Percentiles rank a stretch among this genome's conserved stretches.
phyloP scores from a whole-genome alignment of 2,797 vertebrate genomes.

The Pitangus sulphuratus region DNA sequence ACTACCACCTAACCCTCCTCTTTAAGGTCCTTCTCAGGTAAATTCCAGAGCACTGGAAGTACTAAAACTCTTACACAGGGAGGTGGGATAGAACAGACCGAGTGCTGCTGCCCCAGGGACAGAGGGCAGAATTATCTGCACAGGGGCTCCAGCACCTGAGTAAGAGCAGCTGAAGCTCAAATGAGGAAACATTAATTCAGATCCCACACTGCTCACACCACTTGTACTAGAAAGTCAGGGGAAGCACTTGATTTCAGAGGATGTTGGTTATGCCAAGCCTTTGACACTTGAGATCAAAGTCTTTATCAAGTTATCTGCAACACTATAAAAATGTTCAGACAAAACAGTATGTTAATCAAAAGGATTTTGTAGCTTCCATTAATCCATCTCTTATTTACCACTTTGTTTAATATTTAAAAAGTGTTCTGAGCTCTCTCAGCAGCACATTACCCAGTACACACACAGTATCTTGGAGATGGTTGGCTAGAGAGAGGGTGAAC shows the following conservation, averaged over 20 bases:
- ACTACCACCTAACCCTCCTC: not conserved
- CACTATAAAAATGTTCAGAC: not conserved
- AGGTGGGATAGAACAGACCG: rapidly evolving
- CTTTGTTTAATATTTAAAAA: not conserved
- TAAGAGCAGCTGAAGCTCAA: not conserved
- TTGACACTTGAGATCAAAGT: not conserved
- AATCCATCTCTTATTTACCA: not conserved
- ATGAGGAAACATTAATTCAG: not conserved
- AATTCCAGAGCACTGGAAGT: rapidly evolving
- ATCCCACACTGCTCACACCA: not conserved
- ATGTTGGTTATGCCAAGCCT: not conserved
- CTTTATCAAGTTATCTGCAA: not conserved
- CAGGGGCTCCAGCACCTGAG: not conserved
- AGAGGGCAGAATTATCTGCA: not conserved
- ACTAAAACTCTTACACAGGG: rapidly evolving
- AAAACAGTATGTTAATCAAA: not conserved
- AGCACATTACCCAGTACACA: not conserved
- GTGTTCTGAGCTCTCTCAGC: not conserved
- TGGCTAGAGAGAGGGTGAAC: not conserved
- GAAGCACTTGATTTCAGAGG: not conserved
- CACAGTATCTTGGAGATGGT: not conserved
- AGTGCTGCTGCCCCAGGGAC: not conserved
- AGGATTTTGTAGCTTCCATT: not conserved
- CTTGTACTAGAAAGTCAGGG: not conserved
- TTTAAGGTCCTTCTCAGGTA: not conserved